A percentile compares a stretch with the other conserved stretches of the same genome.
Conservation (phyloP, 2,888 invertebrate genomes). For the Siphlonurus alternatus region DNA sequence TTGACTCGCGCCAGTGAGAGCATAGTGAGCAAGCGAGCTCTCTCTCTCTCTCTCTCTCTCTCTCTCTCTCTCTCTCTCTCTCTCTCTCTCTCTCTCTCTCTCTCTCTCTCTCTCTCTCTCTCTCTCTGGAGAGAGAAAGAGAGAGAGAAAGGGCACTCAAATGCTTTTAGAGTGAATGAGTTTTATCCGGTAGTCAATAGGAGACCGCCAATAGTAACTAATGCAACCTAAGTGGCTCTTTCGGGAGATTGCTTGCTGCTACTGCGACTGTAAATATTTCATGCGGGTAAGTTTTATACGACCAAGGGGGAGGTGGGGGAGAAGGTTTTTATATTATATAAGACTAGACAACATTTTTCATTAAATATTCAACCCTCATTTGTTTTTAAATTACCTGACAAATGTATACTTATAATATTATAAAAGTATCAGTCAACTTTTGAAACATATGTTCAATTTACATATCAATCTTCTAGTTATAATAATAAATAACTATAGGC, state of each 20-base stretch:
- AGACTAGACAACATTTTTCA: background rate
- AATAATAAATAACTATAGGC: no score
- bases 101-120: no score
- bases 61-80: background rate
- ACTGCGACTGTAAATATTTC: constrained; percentile 24
- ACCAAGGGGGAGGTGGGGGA: background rate
- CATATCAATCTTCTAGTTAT: no score
- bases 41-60: background rate
- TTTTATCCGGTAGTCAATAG: constrained; percentile 22
- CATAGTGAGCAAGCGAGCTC: background rate
- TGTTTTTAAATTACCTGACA: no score
- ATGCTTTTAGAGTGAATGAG: constrained; percentile 27
- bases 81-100: no score
- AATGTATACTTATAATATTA: no score
- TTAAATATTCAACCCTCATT: background rate
- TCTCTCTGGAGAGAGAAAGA: constrained; percentile 2
- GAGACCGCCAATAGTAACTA: constrained; percentile 20
- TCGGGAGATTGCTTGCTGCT: constrained; percentile 25
- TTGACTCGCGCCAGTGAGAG: background rate
- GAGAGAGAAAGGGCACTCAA: constrained; percentile 18
- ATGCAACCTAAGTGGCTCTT: constrained; percentile 27
- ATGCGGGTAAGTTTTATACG: constrained; percentile 14
- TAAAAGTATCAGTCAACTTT: no score
- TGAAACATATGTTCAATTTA: no score
- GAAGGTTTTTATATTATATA: background rate